These are phyloP conservation scores for Nyctereutes procyonoides DNA, from an alignment of 2,113 vertebrate genomes.

Conservation along the genomic window DNA sequence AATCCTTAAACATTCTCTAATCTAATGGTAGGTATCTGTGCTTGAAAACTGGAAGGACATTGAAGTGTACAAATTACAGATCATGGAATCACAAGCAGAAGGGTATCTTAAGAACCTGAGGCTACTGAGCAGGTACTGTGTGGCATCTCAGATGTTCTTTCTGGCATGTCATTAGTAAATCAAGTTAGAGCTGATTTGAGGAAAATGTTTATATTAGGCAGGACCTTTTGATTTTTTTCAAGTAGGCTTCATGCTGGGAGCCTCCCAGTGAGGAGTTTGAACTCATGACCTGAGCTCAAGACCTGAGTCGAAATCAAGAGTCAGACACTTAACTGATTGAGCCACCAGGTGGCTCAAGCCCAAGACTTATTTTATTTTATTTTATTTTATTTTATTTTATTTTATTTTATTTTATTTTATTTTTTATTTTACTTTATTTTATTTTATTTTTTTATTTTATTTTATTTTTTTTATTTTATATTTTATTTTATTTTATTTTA, in stretches of 20 bases:
- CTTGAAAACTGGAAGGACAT: conserved; percentile 84
- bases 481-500: too few species aligned
- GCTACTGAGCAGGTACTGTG: conserved; percentile 75
- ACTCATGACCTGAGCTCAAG: not conserved
- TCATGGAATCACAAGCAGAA: conserved; percentile 72
- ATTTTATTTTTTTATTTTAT: too few species aligned
- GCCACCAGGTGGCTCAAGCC: too few species aligned
- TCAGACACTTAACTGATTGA: too few species aligned
- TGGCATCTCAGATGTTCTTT: rapidly evolving
- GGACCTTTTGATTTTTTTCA: not conserved
- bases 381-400: too few species aligned
- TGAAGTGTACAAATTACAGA: conserved; percentile 76
- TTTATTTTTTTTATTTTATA: too few species aligned
- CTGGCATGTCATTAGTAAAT: too few species aligned
- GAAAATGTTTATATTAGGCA: not conserved
- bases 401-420: too few species aligned
- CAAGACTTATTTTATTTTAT: too few species aligned
- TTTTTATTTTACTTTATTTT: too few species aligned
- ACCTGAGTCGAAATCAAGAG: too few species aligned
- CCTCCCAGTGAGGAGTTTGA: not conserved
- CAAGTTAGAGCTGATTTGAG: not conserved
- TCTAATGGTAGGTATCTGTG: conserved; percentile 83
- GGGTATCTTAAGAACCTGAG: conserved; percentile 77
- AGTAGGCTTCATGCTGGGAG: not conserved
- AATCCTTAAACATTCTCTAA: not conserved